Conservation (phyloP, 2,797 vertebrate genomes). For the Remorina albescens region DNA sequence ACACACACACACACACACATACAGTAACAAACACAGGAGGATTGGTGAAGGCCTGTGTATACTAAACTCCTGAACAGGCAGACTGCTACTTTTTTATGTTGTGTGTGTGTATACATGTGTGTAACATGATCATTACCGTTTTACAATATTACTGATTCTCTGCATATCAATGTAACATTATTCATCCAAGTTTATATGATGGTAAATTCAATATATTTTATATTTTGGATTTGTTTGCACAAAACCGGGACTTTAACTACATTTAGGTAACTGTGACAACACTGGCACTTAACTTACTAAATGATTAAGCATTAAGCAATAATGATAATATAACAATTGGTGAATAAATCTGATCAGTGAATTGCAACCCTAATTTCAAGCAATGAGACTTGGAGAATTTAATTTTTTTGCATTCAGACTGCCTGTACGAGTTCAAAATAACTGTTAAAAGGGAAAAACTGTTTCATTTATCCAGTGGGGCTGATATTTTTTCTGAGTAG, state of each 20-base stretch:
- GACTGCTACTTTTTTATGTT: constrained; percentile 6
- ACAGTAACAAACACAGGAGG: background rate
- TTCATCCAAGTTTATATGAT: no score
- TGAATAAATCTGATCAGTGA: no score
- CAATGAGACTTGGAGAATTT: no score
- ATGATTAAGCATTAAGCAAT: no score
- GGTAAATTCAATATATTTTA: no score
- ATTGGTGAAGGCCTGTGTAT: constrained; percentile 43
- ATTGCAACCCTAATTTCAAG: no score
- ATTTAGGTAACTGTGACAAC: no score
- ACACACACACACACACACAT: background rate
- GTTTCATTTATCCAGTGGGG: background rate
- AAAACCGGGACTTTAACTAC: no score
- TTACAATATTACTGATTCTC: background rate
- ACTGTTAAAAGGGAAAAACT: background rate
- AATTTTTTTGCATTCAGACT: no score
- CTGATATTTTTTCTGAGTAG: background rate
- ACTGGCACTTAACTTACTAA: no score
- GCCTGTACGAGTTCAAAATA: background rate
- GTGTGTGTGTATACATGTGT: constrained; percentile 8
- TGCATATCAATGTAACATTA: background rate
- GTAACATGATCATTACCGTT: background rate
- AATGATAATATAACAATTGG: no score
- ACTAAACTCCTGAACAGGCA: constrained; percentile 12
- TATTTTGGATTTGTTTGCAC: no score